These are phyloP conservation scores for Aldrovandia affinis DNA, from an alignment of 2,797 vertebrate species.

Conservation along the genomic window DNA sequence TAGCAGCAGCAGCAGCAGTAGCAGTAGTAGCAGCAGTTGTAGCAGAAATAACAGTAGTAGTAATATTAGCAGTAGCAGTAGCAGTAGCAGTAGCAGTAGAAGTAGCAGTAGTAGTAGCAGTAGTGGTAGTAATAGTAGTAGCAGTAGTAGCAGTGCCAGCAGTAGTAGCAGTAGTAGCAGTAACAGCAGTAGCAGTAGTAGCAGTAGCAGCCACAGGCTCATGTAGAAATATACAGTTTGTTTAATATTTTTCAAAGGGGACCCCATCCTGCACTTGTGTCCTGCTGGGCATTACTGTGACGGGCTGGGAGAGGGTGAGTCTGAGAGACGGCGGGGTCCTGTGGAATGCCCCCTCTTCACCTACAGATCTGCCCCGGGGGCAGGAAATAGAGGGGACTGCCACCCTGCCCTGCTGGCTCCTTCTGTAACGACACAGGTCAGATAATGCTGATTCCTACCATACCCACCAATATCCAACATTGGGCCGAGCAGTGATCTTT, in stretches of 20 bases:
- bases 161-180: background rate
- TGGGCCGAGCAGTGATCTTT: background rate
- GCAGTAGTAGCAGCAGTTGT: background rate
- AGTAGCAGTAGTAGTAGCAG: too few relatives aligned
- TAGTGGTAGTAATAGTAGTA: background rate
- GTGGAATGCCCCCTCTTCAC: slow-evolving; percentile 80
- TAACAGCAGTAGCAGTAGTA: background rate
- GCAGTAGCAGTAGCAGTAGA: background rate
- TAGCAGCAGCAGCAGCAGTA: background rate
- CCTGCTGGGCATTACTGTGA: slow-evolving; percentile 85
- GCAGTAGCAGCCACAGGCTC: too few relatives aligned
- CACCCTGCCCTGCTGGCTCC: slow-evolving; percentile 80
- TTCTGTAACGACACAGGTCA: slow-evolving; percentile 83
- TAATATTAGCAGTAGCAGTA: too few relatives aligned
- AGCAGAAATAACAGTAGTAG: background rate
- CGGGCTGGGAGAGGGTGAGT: slow-evolving; percentile 64
- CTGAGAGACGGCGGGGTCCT: slow-evolving; percentile 61
- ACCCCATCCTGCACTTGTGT: slow-evolving; percentile 70
- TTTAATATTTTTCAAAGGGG: slow-evolving; percentile 64
- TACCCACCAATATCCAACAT: background rate
- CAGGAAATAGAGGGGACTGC: slow-evolving; percentile 78
- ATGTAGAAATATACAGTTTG: background rate
- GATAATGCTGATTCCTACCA: background rate
- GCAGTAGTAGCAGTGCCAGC: background rate
- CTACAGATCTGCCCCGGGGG: slow-evolving; percentile 74